These are phyloP conservation scores for Neolamprologus sp. DNA, from an alignment of 2,113 vertebrate species.

Conservation along the genomic window DNA sequence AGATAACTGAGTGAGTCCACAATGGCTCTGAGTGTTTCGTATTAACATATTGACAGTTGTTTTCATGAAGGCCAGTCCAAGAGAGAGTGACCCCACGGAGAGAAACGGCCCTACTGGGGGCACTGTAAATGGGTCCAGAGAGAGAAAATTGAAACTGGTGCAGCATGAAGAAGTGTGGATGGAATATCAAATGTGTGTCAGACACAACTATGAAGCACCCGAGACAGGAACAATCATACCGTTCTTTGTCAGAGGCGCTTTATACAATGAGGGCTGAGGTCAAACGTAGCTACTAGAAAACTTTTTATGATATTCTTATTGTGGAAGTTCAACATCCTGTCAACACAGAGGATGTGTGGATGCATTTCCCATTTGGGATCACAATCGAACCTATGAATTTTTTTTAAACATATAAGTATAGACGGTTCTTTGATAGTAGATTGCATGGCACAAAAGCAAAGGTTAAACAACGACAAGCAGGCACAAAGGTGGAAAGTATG, in stretches of 20 bases:
- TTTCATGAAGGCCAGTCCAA: constrained; percentile 52
- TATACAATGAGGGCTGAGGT: not conserved
- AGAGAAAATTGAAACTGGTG: constrained; percentile 66
- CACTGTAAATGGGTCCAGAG: constrained; percentile 67
- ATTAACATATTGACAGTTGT: constrained; percentile 75
- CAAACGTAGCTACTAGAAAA: not conserved
- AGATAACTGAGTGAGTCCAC: not conserved
- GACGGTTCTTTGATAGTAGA: not conserved
- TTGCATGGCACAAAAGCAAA: not conserved
- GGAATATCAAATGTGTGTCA: constrained; percentile 65
- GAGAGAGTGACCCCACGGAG: constrained; percentile 63
- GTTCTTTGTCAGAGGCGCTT: not conserved
- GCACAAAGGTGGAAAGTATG: not conserved
- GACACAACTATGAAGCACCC: constrained; percentile 14
- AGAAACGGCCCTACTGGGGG: constrained; percentile 63
- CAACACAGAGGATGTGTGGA: not conserved
- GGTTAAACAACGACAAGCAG: not conserved
- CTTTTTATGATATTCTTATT: not conserved
- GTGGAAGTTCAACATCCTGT: not conserved
- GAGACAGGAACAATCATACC: constrained; percentile 19
- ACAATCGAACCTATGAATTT: not conserved
- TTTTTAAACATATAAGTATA: not conserved
- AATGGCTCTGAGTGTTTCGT: constrained; percentile 37
- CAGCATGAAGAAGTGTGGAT: constrained; percentile 51
- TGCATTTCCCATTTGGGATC: not conserved